phyloP scores from a whole-genome alignment of 2,888 invertebrate genomes.

The Ichneumoninae sp. region DNA sequence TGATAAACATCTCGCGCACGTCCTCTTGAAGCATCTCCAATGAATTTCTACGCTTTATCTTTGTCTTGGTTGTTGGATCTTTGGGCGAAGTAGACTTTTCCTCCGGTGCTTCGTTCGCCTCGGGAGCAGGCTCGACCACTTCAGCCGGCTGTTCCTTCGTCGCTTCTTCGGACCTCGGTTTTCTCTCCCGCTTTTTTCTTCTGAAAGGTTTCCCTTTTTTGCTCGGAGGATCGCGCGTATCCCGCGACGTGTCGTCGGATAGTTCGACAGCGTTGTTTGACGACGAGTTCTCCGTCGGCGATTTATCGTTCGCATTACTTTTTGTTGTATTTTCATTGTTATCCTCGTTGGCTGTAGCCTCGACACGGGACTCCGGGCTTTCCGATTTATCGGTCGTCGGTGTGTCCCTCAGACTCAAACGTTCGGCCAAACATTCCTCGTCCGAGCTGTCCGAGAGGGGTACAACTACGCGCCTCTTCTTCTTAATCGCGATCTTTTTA shows the following conservation, averaged over 20 bases:
- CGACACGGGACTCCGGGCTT: slow-evolving; percentile 3
- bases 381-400: slow-evolving; percentile 31
- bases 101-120: slow-evolving; percentile 64
- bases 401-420: slow-evolving; percentile 61
- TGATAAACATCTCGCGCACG: slow-evolving; percentile 89
- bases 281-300: slow-evolving; percentile 53
- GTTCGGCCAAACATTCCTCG: slow-evolving; percentile 76
- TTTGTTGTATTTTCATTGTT: slow-evolving; percentile 52
- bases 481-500: slow-evolving; percentile 74
- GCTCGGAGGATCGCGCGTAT: slow-evolving; percentile 67
- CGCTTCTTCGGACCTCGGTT: slow-evolving; percentile 1
- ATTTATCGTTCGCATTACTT: slow-evolving; percentile 53
- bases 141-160: slow-evolving; percentile 37
- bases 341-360: slow-evolving; percentile 42
- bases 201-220: slow-evolving; percentile 61
- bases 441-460: slow-evolving; percentile 78
- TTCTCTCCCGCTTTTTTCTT: slow-evolving; percentile 60
- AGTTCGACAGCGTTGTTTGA: slow-evolving; percentile 36
- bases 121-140: slow-evolving; percentile 59
- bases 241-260: slow-evolving; percentile 54
- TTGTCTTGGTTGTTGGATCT: slow-evolving; percentile 66
- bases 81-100: slow-evolving; percentile 51
- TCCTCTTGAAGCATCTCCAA: slow-evolving; percentile 89
- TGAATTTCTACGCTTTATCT: slow-evolving; percentile 84
- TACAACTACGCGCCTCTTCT: slow-evolving; percentile 77